Conservation (phyloP, 92 coral and sea anemone genomes). For the Palythoa grandis region DNA sequence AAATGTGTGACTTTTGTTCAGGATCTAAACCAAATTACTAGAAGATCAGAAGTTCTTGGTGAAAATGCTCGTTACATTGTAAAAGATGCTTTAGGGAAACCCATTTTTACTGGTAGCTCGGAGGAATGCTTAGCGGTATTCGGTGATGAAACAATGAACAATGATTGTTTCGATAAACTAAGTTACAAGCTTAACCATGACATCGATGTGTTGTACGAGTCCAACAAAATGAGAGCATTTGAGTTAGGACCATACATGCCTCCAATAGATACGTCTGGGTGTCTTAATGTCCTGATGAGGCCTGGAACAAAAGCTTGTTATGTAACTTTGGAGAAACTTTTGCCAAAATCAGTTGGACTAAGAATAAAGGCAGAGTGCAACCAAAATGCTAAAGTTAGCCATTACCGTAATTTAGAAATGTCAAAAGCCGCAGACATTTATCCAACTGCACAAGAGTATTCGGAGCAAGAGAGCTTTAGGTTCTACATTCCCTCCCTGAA, state of each 20-base stretch:
- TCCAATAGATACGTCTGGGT: slow-evolving; percentile 20
- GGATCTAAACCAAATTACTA: not conserved
- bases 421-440: no score
- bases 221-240: not conserved
- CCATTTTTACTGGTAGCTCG: slow-evolving; percentile 24
- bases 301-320: slow-evolving; percentile 19
- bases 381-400: not conserved
- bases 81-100: slow-evolving; percentile 10
- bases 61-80: not conserved
- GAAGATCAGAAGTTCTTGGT: slow-evolving; percentile 24
- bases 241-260: not conserved
- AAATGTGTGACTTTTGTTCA: slow-evolving; percentile 13
- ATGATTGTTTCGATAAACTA: not conserved
- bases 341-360: not conserved
- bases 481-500: not conserved
- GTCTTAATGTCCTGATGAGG: slow-evolving; percentile 18
- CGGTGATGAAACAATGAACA: not conserved
- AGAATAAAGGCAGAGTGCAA: no score
- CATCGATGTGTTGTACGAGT: slow-evolving; percentile 20
- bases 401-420: not conserved
- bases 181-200: slow-evolving; percentile 7
- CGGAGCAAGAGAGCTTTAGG: no score
- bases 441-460: no score
- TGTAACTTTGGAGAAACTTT: slow-evolving; percentile 12
- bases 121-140: slow-evolving; percentile 28